phyloP scores from a whole-genome alignment of 2,797 vertebrate species.

The Borostomias antarcticus region DNA sequence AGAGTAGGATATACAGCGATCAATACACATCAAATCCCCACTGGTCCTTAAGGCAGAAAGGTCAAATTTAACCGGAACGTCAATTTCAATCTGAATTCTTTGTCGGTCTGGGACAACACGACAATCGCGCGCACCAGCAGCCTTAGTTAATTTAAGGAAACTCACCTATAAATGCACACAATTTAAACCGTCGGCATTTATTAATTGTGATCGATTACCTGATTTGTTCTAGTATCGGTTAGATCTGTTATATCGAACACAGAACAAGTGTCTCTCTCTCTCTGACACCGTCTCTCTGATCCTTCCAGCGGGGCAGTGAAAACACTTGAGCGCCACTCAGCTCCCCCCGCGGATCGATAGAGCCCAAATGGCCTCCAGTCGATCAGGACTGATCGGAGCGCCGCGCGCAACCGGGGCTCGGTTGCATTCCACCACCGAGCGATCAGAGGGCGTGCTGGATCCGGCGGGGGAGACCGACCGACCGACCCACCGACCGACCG shows the following conservation, averaged over 20 bases:
- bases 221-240: background rate
- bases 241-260: background rate
- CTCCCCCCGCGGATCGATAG: background rate
- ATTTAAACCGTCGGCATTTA: background rate
- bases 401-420: background rate
- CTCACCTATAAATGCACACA: background rate
- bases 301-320: background rate
- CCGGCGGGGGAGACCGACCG: too few species aligned
- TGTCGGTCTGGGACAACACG: background rate
- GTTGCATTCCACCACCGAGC: slow-evolving; percentile 22
- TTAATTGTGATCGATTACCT: background rate
- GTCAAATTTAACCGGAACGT: background rate
- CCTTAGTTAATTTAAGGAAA: background rate
- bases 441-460: slow-evolving; percentile 17
- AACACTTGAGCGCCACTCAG: background rate
- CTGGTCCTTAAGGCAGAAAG: background rate
- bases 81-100: background rate
- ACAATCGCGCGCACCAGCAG: background rate
- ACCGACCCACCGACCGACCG: too few species aligned
- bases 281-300: too few species aligned
- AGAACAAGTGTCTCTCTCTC: background rate
- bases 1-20: background rate
- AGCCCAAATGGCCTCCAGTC: background rate
- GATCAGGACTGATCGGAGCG: background rate
- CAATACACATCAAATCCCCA: background rate